Evolutionary conservation across 2,113 vertebrate genomes (phyloP).

Genomic region (Cynoglossus semilaevis): DNA sequence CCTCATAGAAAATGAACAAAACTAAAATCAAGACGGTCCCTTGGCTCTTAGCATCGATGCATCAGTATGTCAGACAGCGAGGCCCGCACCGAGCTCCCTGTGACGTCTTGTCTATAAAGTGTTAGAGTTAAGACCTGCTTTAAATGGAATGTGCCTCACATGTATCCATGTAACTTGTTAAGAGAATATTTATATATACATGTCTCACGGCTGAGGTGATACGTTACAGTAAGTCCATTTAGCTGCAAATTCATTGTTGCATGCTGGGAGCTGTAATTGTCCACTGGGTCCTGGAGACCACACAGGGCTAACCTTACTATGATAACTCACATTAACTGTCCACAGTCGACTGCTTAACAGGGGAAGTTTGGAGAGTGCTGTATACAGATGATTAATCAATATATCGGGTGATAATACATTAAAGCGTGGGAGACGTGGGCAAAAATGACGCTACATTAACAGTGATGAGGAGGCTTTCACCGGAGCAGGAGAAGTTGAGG

Average conservation of each 20-base stretch:
- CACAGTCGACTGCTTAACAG: constrained; percentile 57
- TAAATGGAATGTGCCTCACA: constrained; percentile 69
- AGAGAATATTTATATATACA: constrained; percentile 63
- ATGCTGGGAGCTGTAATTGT: constrained; percentile 63
- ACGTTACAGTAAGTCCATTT: constrained; percentile 65
- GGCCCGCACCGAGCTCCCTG: constrained; percentile 38
- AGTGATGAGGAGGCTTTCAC: constrained; percentile 34
- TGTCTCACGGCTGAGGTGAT: constrained; percentile 64
- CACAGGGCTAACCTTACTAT: constrained; percentile 20
- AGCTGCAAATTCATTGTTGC: constrained; percentile 65
- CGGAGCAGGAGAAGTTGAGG: constrained; percentile 25
- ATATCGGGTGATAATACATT: constrained; percentile 62
- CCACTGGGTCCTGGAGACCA: constrained; percentile 60
- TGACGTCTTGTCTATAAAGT: constrained; percentile 69
- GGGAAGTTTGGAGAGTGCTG: constrained; percentile 28
- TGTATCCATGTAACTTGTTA: constrained; percentile 71
- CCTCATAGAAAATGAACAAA: constrained; percentile 18
- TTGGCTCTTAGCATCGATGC: constrained; percentile 37
- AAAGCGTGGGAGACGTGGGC: constrained; percentile 30
- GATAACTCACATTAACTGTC: constrained; percentile 72
- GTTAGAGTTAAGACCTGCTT: constrained; percentile 59
- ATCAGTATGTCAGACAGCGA: constrained; percentile 44
- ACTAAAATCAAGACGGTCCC: constrained; percentile 35
- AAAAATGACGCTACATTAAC: constrained; percentile 52
- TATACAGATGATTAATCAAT: constrained; percentile 65